These are phyloP conservation scores for Oconnorella tubifera DNA, from an alignment of 2,888 invertebrate genomes.

Conservation along the genomic window DNA sequence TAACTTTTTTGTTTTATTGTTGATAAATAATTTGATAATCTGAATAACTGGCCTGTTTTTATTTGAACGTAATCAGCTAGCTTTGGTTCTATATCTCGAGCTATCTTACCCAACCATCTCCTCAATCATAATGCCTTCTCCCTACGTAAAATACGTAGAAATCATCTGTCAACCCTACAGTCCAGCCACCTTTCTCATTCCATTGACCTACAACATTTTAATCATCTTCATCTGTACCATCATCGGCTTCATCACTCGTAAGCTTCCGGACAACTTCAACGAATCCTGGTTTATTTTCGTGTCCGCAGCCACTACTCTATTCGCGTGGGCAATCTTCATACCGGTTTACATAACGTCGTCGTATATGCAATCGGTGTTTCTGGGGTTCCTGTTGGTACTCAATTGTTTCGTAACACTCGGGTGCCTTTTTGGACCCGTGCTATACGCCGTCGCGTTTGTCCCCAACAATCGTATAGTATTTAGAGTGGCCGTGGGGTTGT, in stretches of 20 bases:
- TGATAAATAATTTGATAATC: too few species aligned
- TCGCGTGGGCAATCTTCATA: constrained; percentile 29
- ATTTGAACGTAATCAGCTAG: constrained; percentile 12
- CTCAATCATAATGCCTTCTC: constrained; percentile 10
- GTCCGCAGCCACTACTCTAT: constrained; percentile 28
- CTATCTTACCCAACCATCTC: background rate
- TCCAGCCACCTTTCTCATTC: constrained; percentile 34
- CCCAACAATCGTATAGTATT: constrained; percentile 17
- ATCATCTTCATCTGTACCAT: constrained; percentile 23
- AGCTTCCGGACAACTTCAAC: constrained; percentile 34
- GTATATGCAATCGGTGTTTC: constrained; percentile 20
- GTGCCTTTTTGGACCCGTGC: constrained; percentile 28
- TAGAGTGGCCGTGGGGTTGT: too few species aligned
- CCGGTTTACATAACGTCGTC: constrained; percentile 27
- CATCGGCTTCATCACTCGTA: constrained; percentile 27
- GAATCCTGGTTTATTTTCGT: constrained; percentile 34
- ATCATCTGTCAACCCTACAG: constrained; percentile 8
- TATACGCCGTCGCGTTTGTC: constrained; percentile 28
- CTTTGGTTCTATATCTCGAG: constrained; percentile 7
- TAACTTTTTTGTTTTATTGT: too few species aligned
- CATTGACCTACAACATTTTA: constrained; percentile 34
- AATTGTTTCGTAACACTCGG: constrained; percentile 26
- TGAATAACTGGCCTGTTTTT: too few species aligned
- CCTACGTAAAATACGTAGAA: constrained; percentile 16
- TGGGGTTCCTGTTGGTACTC: constrained; percentile 24